Evolutionary conservation across 1,140 invertebrate species (phyloP), one percentile per base, ranked within the genome.

Genomic region (Atta texana): DNA sequence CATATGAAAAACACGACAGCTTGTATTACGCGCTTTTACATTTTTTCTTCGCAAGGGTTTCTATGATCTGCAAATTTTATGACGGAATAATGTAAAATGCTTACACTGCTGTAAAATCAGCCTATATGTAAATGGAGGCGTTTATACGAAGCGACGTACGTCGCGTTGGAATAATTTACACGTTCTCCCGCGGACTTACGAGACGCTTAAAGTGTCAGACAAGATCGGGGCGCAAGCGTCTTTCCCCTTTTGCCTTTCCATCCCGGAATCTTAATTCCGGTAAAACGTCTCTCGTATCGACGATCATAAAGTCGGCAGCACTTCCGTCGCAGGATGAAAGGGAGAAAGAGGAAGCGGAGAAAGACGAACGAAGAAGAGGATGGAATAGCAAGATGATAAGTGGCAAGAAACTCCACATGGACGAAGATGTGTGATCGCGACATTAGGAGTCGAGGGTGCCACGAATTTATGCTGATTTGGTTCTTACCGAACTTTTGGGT

Each of bases 381-480:
- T 44, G 39, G 12, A 14, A 3, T 39, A 5, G 6, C 34, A 39
- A 39, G 18, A 74, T 68, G 24, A 82, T 24, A 74, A 61, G 18
- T 44, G 78, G 21, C 28, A 59, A 3, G 39, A 74, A 61, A 82
- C 59, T 77, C 31, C n/a, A 10, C 78, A 18, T 49, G n/a, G 77
- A 61, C 68, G 34, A 68, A 28, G 68, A 44, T 21, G 51, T 24
- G 5, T 55, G 55, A 88, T 84, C 68, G 53, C 75, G 44, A 69
- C 77, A 16, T 59, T 49, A 59, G 53, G 28, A 39, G 49, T 85
- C 74, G 85, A 34, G 31, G 53, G 63, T 77, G 44, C 39, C 71
- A 51, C 72, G 53, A 85, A 81, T 87, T 88, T 81, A 91, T 91
- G 90, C 88, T 57, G 87, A 91, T 92, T 89, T 78, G 86, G 51